Conservation (phyloP, 2,113 vertebrate species). For the Calonectris borealis region DNA sequence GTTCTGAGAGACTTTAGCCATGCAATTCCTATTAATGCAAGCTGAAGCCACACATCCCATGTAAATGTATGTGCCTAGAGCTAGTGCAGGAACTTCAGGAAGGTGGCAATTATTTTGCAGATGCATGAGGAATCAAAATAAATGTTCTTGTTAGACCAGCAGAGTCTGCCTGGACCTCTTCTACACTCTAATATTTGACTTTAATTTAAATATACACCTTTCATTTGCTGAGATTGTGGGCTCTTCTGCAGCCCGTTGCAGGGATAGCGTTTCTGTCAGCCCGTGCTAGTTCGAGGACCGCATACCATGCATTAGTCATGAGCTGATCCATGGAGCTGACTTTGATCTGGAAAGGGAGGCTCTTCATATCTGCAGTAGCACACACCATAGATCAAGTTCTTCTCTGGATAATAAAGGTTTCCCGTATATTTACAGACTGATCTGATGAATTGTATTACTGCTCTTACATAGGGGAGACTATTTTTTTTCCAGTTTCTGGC, state of each 20-base stretch:
- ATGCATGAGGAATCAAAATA: slow-evolving; percentile 33
- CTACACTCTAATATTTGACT: slow-evolving; percentile 41
- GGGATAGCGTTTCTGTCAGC: neutral
- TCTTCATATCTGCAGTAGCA: neutral
- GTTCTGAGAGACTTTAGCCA: neutral
- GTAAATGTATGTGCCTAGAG: neutral
- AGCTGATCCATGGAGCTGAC: neutral
- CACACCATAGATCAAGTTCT: neutral
- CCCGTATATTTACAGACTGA: neutral
- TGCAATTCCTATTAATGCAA: neutral
- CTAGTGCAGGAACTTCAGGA: neutral
- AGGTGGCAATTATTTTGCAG: slow-evolving; percentile 28
- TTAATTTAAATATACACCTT: slow-evolving; percentile 37
- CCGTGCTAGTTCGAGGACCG: neutral
- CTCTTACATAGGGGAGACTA: neutral
- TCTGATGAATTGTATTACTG: neutral
- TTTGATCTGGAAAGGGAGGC: neutral
- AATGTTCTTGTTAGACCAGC: slow-evolving; percentile 40
- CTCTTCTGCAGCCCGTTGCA: neutral
- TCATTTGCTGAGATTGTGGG: neutral
- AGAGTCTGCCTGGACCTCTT: neutral
- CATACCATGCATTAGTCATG: neutral
- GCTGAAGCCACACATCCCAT: neutral
- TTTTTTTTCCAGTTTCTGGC: neutral
- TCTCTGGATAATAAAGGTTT: neutral